Evolutionary conservation across 2,888 invertebrate genomes (phyloP).

Genomic region (Ichneumoninae sp.): DNA sequence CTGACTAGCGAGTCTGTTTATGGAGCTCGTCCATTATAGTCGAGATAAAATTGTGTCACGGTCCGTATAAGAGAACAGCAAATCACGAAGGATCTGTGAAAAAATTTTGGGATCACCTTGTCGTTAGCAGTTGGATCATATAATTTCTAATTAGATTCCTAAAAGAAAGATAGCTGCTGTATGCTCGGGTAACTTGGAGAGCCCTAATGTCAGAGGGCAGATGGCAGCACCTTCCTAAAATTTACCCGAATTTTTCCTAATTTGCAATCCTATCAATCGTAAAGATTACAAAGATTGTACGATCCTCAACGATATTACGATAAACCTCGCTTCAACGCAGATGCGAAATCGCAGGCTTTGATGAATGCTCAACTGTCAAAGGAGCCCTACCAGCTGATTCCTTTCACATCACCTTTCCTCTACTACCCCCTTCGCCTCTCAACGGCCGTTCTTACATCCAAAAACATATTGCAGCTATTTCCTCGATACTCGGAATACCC

Average conservation of each 20-base stretch:
- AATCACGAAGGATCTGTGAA: not conserved
- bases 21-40: conserved; percentile 59
- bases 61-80: not conserved
- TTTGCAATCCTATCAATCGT: conserved; percentile 50
- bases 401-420: conserved; percentile 64
- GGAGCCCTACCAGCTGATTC: conserved; percentile 71
- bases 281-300: not conserved
- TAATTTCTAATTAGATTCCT: conserved; percentile 53
- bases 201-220: conserved; percentile 82
- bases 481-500: not conserved
- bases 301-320: not conserved
- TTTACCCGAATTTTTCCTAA: conserved; percentile 74
- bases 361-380: conserved; percentile 68
- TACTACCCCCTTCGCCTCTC: conserved; percentile 62
- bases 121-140: conserved; percentile 14
- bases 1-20: conserved; percentile 59
- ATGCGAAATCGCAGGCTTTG: not conserved
- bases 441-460: conserved; percentile 10
- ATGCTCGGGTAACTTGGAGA: conserved; percentile 43
- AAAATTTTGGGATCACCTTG: not conserved
- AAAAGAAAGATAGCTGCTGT: conserved; percentile 45
- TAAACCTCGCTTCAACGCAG: not conserved
- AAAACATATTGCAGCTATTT: conserved; percentile 61
- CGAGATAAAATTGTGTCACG: conserved; percentile 10
- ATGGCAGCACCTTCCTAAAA: conserved; percentile 81